Conservation (phyloP, 2,797 vertebrate genomes). For the Crypturellus tataupa region DNA sequence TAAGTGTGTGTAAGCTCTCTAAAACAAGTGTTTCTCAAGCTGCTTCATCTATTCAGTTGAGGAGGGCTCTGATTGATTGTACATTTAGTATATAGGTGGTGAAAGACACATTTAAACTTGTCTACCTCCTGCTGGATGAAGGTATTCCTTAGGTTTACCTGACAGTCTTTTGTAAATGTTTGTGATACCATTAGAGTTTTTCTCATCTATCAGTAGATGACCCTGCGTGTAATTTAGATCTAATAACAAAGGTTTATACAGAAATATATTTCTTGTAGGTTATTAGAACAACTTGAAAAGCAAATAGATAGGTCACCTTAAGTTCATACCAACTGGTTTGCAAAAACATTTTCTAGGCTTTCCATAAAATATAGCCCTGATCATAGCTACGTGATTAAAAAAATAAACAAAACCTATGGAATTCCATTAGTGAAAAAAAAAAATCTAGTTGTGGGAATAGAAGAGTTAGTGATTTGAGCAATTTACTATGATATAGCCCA, state of each 20-base stretch:
- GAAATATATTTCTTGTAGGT: neutral
- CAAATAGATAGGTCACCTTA: neutral
- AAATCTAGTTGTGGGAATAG: neutral
- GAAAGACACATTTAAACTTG: neutral
- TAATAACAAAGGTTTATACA: neutral
- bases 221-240: neutral
- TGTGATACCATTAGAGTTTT: neutral
- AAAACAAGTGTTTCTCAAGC: neutral
- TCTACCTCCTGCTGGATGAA: neutral
- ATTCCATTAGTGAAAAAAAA: neutral
- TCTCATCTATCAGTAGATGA: neutral
- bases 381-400: neutral
- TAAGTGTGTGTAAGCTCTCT: too few species aligned
- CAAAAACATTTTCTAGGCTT: neutral
- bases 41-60: neutral
- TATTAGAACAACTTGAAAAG: neutral
- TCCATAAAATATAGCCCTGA: neutral
- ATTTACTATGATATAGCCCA: neutral
- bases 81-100: neutral
- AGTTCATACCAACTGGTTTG: neutral
- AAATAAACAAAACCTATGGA: neutral
- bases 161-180: neutral
- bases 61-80: neutral
- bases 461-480: neutral
- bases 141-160: neutral